phyloP scores from a whole-genome alignment of 2,888 invertebrate species.

The Loripinus fragilis region DNA sequence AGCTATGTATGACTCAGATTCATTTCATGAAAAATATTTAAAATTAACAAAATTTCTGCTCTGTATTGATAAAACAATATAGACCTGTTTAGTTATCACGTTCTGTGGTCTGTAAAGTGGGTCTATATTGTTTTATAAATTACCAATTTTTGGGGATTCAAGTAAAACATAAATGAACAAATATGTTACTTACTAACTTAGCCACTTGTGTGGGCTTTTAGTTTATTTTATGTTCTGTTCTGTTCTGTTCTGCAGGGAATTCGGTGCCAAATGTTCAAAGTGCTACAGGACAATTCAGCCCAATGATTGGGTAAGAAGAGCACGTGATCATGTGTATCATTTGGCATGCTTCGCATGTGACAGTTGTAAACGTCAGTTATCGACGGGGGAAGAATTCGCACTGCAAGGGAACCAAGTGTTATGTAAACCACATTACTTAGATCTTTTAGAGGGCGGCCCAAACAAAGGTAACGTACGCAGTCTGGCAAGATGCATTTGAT shows the following conservation, averaged over 20 bases:
- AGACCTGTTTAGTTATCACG: too few relatives aligned
- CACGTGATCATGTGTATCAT: constrained; percentile 95
- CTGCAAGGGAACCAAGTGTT: constrained; percentile 96
- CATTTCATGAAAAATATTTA: too few relatives aligned
- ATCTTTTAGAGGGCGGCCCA: constrained; percentile 93
- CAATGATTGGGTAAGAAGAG: constrained; percentile 98
- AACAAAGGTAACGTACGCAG: constrained; percentile 81
- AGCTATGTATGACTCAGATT: too few relatives aligned
- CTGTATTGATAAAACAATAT: too few relatives aligned
- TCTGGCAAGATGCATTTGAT: too few relatives aligned
- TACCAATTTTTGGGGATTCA: background rate
- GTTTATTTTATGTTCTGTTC: background rate
- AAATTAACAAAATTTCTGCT: too few relatives aligned
- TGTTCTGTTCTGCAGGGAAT: constrained; percentile 90
- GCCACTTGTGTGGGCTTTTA: background rate
- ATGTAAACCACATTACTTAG: constrained; percentile 98
- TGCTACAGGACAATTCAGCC: constrained; percentile 96
- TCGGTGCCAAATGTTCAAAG: constrained; percentile 98
- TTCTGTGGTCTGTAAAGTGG: too few relatives aligned
- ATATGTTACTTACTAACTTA: background rate
- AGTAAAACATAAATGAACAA: background rate
- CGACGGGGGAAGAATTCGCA: constrained; percentile 96
- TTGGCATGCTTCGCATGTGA: constrained; percentile 99
- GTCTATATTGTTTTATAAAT: too few relatives aligned
- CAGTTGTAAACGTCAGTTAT: constrained; percentile 86